Percentiles rank a stretch among this genome's conserved stretches.
These are phyloP conservation scores for Hippoglossus stenolepis DNA, from an alignment of 2,113 vertebrate genomes.

Conservation along the genomic window DNA sequence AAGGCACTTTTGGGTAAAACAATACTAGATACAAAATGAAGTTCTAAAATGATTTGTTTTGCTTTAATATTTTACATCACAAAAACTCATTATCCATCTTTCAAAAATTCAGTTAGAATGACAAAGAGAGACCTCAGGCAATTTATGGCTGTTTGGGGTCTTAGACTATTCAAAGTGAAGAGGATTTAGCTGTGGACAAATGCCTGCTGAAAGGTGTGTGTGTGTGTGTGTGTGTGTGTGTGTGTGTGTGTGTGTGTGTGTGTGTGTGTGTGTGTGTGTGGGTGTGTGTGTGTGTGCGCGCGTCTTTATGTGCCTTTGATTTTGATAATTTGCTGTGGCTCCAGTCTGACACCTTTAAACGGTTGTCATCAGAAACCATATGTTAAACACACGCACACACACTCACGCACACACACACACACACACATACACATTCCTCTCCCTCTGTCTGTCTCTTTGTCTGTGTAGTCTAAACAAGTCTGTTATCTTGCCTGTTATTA, in stretches of 20 bases:
- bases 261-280: constrained; percentile 70
- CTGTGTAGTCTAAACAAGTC: constrained; percentile 92
- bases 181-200: constrained; percentile 82
- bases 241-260: constrained; percentile 23
- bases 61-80: no score
- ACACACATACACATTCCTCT: constrained; percentile 15
- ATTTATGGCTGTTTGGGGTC: constrained; percentile 36
- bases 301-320: constrained; percentile 60
- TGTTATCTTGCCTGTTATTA: constrained; percentile 83
- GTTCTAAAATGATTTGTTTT: no score
- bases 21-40: no score
- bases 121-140: not conserved
- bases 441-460: constrained; percentile 38
- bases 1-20: no score
- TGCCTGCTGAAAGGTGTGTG: constrained; percentile 89
- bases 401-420: constrained; percentile 30
- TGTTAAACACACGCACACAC: constrained; percentile 77
- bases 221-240: constrained; percentile 39
- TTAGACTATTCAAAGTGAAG: constrained; percentile 44
- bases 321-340: constrained; percentile 94
- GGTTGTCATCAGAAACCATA: constrained; percentile 91
- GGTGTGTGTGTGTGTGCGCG: constrained; percentile 14
- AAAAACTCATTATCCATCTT: no score
- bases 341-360: constrained; percentile 94
- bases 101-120: not conserved